A percentile compares a stretch with the other conserved stretches of the same genome.
Conservation (phyloP, 2,113 vertebrate species). For the Antechinus flavipes region DNA sequence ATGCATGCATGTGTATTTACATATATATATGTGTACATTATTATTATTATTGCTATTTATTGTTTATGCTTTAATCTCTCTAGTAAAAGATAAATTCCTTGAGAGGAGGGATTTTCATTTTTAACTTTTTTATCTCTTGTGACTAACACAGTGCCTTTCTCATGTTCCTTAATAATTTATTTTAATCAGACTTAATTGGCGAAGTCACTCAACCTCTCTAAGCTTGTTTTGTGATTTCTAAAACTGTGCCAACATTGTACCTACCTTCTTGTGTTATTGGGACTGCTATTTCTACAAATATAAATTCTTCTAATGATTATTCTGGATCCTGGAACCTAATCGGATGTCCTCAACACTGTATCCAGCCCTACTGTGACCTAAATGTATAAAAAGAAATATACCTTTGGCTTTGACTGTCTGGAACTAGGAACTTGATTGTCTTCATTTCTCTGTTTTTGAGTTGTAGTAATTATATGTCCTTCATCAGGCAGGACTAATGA, state of each 20-base stretch:
- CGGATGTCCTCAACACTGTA: background rate
- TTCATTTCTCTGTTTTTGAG: background rate
- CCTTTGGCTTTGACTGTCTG: background rate
- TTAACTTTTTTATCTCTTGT: background rate
- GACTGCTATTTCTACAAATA: background rate
- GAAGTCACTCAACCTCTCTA: background rate
- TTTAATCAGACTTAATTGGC: background rate
- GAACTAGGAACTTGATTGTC: background rate
- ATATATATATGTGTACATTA: no score
- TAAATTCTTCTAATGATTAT: background rate
- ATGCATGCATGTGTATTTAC: no score
- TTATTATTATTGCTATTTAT: no score
- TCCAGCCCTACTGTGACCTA: background rate
- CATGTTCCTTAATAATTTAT: background rate
- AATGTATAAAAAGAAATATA: background rate
- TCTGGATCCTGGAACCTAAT: background rate
- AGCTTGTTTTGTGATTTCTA: background rate
- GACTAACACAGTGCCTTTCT: background rate
- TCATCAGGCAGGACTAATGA: background rate
- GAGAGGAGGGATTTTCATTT: background rate
- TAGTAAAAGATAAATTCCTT: background rate
- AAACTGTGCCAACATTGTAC: background rate
- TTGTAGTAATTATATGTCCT: background rate
- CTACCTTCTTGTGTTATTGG: background rate
- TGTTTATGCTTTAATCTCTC: background rate